phyloP scores from a whole-genome alignment of 2,797 vertebrate genomes.

The Luscinia luscinia region DNA sequence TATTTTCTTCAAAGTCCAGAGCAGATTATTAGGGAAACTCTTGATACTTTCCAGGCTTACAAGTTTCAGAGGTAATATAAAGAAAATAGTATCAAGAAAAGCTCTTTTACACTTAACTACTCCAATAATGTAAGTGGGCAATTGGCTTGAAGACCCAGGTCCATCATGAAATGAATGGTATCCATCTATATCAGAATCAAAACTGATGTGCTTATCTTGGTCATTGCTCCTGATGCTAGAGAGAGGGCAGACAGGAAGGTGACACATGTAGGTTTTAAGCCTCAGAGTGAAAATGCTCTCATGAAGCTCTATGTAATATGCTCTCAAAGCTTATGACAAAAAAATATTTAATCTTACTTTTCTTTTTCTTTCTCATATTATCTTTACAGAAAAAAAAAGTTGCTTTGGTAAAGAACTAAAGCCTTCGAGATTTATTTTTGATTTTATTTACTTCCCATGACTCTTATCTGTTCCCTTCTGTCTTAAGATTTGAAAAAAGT shows the following conservation, averaged over 20 bases:
- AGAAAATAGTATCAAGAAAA: neutral
- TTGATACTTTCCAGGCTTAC: neutral
- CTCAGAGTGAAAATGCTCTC: neutral
- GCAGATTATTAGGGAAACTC: neutral
- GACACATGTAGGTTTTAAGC: neutral
- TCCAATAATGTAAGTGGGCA: neutral
- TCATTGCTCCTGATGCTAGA: neutral
- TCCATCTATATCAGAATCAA: neutral
- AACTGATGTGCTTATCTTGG: neutral
- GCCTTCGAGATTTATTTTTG: neutral
- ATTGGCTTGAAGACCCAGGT: neutral
- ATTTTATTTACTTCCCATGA: neutral
- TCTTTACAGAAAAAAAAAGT: neutral
- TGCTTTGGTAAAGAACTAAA: neutral
- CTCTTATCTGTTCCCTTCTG: neutral
- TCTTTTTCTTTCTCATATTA: neutral
- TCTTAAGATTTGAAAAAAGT: neutral
- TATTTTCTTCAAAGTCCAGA: neutral
- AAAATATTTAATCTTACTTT: neutral
- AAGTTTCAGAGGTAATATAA: neutral
- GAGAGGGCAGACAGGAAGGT: neutral
- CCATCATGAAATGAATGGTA: neutral
- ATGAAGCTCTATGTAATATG: neutral
- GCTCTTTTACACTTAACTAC: neutral
- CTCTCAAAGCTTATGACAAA: neutral